phyloP scores from a whole-genome alignment of 2,797 vertebrate species.

The Sebastolobus alascanus region DNA sequence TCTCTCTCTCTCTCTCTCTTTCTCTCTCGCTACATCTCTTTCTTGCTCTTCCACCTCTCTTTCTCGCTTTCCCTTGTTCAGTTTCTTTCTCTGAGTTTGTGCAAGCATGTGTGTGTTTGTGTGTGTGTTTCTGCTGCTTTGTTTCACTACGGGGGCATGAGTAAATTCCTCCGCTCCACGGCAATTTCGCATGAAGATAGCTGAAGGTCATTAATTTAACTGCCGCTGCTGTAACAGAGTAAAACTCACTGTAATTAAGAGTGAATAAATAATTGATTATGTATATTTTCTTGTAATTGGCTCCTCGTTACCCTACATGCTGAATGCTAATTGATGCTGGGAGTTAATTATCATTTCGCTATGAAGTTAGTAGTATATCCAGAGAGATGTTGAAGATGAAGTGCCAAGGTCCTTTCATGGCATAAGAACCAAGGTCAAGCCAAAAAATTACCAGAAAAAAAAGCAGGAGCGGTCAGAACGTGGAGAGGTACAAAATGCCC shows the following conservation, averaged over 20 bases:
- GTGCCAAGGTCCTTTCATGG: constrained; percentile 64
- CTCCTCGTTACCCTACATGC: constrained; percentile 80
- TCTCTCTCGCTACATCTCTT: constrained; percentile 49
- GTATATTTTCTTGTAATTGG: constrained; percentile 85
- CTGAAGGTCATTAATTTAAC: constrained; percentile 87
- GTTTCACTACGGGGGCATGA: constrained; percentile 63
- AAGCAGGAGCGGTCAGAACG: constrained; percentile 73
- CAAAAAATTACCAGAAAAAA: constrained; percentile 56
- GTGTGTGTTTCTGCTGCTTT: constrained; percentile 56
- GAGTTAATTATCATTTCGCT: constrained; percentile 84
- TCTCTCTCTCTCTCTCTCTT: constrained; percentile 28
- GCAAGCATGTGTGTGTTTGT: constrained; percentile 9
- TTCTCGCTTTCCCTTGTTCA: constrained; percentile 40
- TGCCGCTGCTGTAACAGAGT: constrained; percentile 79
- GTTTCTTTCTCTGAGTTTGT: constrained; percentile 53
- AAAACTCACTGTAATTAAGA: constrained; percentile 86
- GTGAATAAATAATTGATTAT: constrained; percentile 88
- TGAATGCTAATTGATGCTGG: constrained; percentile 83
- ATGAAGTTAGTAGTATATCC: constrained; percentile 67
- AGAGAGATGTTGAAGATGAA: constrained; percentile 69
- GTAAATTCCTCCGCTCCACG: constrained; percentile 73
- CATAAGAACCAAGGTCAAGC: constrained; percentile 67
- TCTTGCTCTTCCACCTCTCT: constrained; percentile 42
- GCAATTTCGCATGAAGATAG: constrained; percentile 84
- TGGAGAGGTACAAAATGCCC: constrained; percentile 73